Evolutionary conservation across 2,797 vertebrate genomes (phyloP).

Genomic region (Sternotherus odoratus): DNA sequence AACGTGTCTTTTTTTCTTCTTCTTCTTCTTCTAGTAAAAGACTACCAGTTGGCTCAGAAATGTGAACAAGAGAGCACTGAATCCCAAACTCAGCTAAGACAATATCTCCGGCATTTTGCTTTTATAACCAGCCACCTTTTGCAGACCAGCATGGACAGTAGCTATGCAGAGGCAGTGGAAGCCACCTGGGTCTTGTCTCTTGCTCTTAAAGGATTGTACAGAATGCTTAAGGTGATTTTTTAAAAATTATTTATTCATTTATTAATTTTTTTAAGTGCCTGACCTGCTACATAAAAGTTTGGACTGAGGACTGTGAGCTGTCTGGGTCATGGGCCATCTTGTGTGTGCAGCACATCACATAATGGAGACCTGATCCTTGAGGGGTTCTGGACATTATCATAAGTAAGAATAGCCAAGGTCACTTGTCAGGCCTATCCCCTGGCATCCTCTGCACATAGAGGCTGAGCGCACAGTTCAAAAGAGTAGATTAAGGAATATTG

Average conservation of each 20-base stretch:
- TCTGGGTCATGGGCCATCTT: not conserved
- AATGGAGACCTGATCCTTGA: not conserved
- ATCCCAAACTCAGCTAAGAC: constrained; percentile 83
- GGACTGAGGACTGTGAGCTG: not conserved
- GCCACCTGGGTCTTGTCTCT: constrained; percentile 96
- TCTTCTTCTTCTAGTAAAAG: constrained; percentile 86
- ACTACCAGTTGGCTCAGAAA: constrained; percentile 93
- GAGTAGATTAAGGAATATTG: not conserved
- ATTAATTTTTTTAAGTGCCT: no score
- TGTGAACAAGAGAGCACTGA: constrained; percentile 77
- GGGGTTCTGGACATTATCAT: not conserved
- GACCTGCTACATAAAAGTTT: fast-evolving
- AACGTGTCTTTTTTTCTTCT: not conserved
- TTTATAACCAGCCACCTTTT: constrained; percentile 92
- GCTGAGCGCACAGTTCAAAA: not conserved
- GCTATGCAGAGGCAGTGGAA: constrained; percentile 91
- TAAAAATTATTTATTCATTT: not conserved
- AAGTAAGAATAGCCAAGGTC: not conserved
- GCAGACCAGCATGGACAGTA: constrained; percentile 87
- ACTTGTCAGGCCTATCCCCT: not conserved
- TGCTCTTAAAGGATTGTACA: constrained; percentile 95
- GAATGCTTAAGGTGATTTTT: constrained; percentile 89
- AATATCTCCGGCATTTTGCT: constrained; percentile 92
- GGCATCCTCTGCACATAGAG: not conserved
- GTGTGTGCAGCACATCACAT: fast-evolving